A percentile compares a stretch with the other conserved stretches of the same genome.
Evolutionary conservation across 2,888 invertebrate species (phyloP).

Genomic region (Sabellastarte sp.): DNA sequence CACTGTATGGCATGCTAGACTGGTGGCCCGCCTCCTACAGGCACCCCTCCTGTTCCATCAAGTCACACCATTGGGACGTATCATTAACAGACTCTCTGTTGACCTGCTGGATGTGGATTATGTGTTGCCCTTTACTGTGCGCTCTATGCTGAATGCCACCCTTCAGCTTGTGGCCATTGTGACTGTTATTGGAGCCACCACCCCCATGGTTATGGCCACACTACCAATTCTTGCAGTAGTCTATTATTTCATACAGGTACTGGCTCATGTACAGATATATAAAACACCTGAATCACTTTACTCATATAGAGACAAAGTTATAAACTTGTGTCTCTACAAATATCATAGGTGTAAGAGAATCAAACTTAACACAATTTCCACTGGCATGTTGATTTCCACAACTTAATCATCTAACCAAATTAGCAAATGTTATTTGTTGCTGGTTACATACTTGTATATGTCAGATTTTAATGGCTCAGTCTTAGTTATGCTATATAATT

Average conservation of each 20-base stretch:
- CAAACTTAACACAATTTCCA: too few species aligned
- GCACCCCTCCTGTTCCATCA: slow-evolving; percentile 52
- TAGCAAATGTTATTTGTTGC: too few species aligned
- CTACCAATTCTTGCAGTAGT: neutral
- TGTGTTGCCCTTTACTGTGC: slow-evolving; percentile 47
- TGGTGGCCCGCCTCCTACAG: slow-evolving; percentile 36
- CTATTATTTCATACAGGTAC: neutral
- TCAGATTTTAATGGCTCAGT: too few species aligned
- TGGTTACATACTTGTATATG: too few species aligned
- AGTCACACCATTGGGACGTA: slow-evolving; percentile 60
- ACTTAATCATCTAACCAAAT: too few species aligned
- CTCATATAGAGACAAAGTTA: too few species aligned
- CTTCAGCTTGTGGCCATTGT: slow-evolving; percentile 26
- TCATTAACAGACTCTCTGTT: slow-evolving; percentile 48
- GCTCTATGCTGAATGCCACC: slow-evolving; percentile 48
- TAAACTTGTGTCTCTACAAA: too few species aligned
- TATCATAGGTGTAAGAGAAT: too few species aligned
- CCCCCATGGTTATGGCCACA: neutral
- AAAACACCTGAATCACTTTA: too few species aligned
- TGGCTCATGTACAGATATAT: too few species aligned
- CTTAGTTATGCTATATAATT: too few species aligned
- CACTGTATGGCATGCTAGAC: slow-evolving; percentile 41
- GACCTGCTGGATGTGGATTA: slow-evolving; percentile 38
- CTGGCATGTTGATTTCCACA: too few species aligned
- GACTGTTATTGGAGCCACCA: neutral